Evolutionary conservation across 2,797 vertebrate genomes (phyloP), one percentile per base, ranked within the genome.

Genomic region (Carduelis carduelis): DNA sequence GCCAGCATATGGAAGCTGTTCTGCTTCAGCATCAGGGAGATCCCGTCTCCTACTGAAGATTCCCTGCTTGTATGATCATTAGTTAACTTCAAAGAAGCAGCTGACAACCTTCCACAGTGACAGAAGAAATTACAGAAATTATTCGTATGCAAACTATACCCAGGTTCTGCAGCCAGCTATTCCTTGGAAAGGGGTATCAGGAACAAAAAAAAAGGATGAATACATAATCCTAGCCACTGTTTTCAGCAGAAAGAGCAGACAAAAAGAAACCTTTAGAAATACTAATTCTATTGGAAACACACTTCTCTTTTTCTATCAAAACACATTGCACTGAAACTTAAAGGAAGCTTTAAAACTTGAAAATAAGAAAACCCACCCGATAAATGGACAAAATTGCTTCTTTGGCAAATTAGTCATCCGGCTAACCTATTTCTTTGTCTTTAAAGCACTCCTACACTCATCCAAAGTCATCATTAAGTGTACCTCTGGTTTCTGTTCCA

Each of bases 61-160:
- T 94, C 79, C 74, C 70, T 93, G 83, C 92, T 96, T 94, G 68
- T 93, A 71, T 16, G 72, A 96, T 96, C 97, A 97, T 98, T 96
- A 97, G 94, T 97, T 96, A 96, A 97, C 97, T 97, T 98, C 96
- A 98, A 97, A 98, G 98, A 96, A 94, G 95, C 47, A 91, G 96
- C 97, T 97, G 98, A 98, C 95, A 98, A 96, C 96, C 96, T 98
- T 97, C 96, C 95, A 93, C 85, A 92, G 97, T 44, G 87, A 96
- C 72, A 95, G 95, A 97, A 93, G 93, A 97, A 97, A 98, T 98
- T 98, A 98, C 96, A 89, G 97, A 97, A 97, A 89, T 90, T 16
- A 97, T 97, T 97, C 98, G 96, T 87, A 97, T 96, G 94, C 93
- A 90, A 97, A 97, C 92, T 88, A 79, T 61, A 96, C 46, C 64